A percentile compares a stretch with the other conserved stretches of the same genome.
These are phyloP conservation scores for Sus cebifrons DNA, from an alignment of 2,797 vertebrate genomes.

Conservation along the genomic window DNA sequence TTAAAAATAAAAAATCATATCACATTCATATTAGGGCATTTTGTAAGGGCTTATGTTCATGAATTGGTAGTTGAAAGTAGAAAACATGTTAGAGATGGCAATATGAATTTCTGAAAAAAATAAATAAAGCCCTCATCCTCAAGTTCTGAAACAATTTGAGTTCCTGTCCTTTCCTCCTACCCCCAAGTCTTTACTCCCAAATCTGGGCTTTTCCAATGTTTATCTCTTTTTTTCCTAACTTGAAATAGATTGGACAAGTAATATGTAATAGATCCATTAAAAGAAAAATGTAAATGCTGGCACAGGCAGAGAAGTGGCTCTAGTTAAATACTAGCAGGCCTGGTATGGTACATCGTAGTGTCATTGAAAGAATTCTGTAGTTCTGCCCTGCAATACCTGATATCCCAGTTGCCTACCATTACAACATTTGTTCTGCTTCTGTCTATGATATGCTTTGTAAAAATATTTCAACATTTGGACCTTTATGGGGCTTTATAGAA, in stretches of 20 bases:
- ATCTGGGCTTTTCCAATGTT: neutral
- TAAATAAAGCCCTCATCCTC: neutral
- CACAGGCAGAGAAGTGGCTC: neutral
- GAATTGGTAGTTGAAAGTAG: neutral
- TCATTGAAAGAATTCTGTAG: neutral
- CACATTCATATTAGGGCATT: neutral
- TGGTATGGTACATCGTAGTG: neutral
- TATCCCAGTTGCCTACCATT: neutral
- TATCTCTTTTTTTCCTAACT: slow-evolving; percentile 27
- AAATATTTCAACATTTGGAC: neutral
- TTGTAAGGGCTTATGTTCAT: neutral
- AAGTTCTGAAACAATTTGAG: neutral
- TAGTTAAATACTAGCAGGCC: neutral
- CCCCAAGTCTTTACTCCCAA: neutral
- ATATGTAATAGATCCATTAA: neutral
- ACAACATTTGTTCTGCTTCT: neutral
- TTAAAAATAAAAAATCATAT: neutral
- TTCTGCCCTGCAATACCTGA: neutral
- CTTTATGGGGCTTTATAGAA: neutral
- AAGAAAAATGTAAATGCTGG: neutral
- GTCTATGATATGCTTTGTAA: neutral
- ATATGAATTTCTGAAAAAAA: neutral
- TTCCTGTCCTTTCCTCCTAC: neutral
- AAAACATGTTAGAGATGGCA: neutral
- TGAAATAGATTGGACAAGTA: neutral